Conservation (phyloP, 2,797 vertebrate species). For the Carduelis carduelis region DNA sequence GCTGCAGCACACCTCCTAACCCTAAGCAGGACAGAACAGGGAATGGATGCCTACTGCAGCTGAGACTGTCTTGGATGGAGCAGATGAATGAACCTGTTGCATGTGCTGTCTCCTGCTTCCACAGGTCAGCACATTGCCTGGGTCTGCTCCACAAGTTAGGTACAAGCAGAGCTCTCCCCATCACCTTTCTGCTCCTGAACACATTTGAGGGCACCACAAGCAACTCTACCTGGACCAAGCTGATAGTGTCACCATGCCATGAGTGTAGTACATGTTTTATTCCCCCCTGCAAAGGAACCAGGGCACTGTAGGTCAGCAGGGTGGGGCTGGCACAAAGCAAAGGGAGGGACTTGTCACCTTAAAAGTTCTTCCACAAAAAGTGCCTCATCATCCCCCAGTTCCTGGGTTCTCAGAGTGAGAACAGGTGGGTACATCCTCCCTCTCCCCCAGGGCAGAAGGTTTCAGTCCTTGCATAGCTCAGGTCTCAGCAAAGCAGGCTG, state of each 20-base stretch:
- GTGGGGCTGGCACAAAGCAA: neutral
- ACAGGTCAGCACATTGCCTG: neutral
- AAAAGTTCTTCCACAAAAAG: neutral
- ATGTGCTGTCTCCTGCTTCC: neutral
- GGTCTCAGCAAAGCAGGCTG: neutral
- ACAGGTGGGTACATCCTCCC: neutral
- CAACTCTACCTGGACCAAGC: neutral
- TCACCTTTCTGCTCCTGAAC: neutral
- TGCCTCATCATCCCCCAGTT: neutral
- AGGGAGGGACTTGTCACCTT: neutral
- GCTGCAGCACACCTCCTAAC: neutral
- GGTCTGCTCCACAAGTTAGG: neutral
- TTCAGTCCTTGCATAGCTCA: neutral
- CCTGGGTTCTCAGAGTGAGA: neutral
- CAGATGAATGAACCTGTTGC: neutral
- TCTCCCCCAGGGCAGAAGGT: neutral
- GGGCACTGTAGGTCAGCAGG: neutral
- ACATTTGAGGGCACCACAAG: neutral
- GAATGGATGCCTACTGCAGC: neutral
- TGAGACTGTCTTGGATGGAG: neutral
- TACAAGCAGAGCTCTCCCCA: neutral
- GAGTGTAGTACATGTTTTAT: neutral
- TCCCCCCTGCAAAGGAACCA: neutral
- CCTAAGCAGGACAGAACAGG: neutral
- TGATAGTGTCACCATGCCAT: neutral